Evolutionary conservation across 1,140 invertebrate species (phyloP), one percentile per base, ranked within the genome.

Genomic region (Drosophila arawakana): DNA sequence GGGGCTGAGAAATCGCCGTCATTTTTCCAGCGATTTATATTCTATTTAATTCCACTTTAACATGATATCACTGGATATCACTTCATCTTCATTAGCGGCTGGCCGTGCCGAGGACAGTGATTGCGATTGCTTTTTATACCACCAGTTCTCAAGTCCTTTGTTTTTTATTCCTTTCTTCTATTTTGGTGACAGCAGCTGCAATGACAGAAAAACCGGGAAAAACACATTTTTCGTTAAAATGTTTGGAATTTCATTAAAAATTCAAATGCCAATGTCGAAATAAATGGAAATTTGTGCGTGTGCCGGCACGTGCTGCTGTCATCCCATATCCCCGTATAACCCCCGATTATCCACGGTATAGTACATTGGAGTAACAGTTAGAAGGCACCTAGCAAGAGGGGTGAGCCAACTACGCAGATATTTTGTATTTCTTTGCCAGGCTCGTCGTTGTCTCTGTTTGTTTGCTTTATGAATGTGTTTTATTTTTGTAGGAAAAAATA

Each of bases 201-300:
- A 62, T 66, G 71, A 44, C 21, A 47, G 58, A 43, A 55, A 57
- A 37, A 18, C 10, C 18, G 18, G 18, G 73, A n/a, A 69, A 74
- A 74, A 80, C 15, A 58, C 55, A 66, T 80, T 80, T 83, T 69
- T 67, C 85, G 85, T 78, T 78, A 89, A 88, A 89, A 90, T 84
- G 71, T 89, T 88, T 84, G 84, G 85, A 89, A 89, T 89, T 89
- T 89, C 85, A 89, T 89, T 89, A 89, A 84, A 89, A 89, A 90
- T 89, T 78, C 85, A 90, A 89, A 89, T 81, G 80, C 89, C 84
- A 89, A 89, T 79, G 85, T 78, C 84, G 47, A 84, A 89, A 89
- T 89, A 89, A 89, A 89, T 89, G 84, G 78, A 89, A 90, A 78
- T 90, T 73, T 66, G 60, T 66, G 69, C 50, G 54, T 69, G 44